Conservation (phyloP, 2,113 vertebrate genomes). For the Notothenia rossii region DNA sequence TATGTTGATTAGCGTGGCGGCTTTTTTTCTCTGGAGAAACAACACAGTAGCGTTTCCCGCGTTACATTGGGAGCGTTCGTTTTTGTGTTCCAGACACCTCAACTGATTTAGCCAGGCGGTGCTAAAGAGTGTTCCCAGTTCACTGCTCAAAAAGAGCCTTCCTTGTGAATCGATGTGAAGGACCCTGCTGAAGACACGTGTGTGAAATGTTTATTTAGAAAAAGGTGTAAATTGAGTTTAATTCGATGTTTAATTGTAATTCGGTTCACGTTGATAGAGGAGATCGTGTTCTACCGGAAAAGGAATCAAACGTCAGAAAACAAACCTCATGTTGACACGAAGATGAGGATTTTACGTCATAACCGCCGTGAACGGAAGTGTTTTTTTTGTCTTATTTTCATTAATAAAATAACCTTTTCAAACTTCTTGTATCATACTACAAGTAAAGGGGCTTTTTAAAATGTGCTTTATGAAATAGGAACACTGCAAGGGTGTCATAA, state of each 20-base stretch:
- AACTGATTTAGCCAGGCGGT: neutral
- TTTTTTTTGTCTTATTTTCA: neutral
- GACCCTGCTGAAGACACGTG: accelerated
- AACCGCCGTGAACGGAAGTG: neutral
- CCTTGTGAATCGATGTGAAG: accelerated
- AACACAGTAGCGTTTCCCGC: constrained; percentile 73
- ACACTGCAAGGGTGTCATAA: no score
- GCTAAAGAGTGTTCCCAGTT: neutral
- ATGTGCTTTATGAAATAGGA: no score
- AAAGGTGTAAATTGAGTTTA: neutral
- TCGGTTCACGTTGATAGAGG: accelerated
- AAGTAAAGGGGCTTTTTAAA: neutral
- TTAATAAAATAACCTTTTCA: no score
- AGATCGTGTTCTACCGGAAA: neutral
- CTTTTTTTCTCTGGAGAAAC: constrained; percentile 20
- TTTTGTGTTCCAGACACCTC: constrained; percentile 10
- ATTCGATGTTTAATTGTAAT: neutral
- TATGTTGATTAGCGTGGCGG: constrained; percentile 22
- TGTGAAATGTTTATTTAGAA: no score
- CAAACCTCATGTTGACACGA: neutral
- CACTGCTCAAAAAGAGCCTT: neutral
- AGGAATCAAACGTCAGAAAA: neutral
- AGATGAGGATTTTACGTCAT: constrained; percentile 35
- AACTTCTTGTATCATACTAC: neutral
- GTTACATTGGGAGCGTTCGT: constrained; percentile 49